Conservation (phyloP, 2,888 invertebrate genomes). For the Melangyna quadrimaculata region DNA sequence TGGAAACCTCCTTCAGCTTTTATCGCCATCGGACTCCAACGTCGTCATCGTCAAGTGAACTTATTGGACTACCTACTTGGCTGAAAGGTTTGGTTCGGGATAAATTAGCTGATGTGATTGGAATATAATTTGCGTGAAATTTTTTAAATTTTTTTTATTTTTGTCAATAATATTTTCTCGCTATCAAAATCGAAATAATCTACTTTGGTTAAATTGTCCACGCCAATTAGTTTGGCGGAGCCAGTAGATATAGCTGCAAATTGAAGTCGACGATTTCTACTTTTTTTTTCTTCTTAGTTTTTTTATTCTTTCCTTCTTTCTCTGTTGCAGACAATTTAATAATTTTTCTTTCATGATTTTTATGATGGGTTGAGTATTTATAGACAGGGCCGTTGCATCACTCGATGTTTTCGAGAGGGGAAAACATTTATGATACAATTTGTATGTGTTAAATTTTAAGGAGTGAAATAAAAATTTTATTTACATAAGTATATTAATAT, state of each 20-base stretch:
- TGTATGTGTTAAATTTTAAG: no score
- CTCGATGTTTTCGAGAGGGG: no score
- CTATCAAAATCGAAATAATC: constrained; percentile 30
- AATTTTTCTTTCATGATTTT: neutral
- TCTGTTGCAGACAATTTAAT: neutral
- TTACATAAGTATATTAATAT: no score
- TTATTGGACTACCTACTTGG: neutral
- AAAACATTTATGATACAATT: no score
- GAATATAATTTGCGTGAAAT: constrained; percentile 67
- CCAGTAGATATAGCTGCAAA: constrained; percentile 21
- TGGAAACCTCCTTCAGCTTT: neutral
- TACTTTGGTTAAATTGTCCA: constrained; percentile 56
- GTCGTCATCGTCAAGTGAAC: neutral
- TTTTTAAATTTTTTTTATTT: constrained; percentile 61
- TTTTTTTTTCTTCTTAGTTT: constrained; percentile 23
- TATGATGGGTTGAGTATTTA: neutral
- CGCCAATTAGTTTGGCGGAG: constrained; percentile 52
- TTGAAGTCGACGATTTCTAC: constrained; percentile 64
- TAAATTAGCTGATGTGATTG: constrained; percentile 64
- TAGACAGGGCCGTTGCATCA: neutral
- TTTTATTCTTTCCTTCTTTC: neutral
- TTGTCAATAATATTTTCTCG: constrained; percentile 42
- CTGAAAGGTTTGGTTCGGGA: constrained; percentile 49
- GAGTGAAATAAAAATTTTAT: no score
- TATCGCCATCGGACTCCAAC: neutral